Evolutionary conservation across 2,888 invertebrate species (phyloP).

Genomic region (Drosophila basisetae): DNA sequence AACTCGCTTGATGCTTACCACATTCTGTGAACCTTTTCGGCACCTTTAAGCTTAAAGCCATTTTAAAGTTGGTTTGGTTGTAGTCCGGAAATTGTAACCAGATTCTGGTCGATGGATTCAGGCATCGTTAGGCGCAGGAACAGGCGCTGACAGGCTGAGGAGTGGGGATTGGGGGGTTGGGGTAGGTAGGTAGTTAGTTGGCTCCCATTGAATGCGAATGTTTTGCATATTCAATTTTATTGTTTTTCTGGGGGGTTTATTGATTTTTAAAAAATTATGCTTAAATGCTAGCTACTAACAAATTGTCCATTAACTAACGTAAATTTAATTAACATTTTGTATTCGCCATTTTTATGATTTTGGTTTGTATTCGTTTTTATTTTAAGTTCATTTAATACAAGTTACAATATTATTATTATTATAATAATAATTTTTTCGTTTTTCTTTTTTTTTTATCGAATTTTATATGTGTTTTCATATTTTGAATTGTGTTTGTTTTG

Average conservation of each 20-base stretch:
- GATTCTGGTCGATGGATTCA: conserved; percentile 2
- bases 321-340: conserved; percentile 73
- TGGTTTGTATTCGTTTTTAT: conserved; percentile 16
- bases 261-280: conserved; percentile 79
- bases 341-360: conserved; percentile 9
- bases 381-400: conserved; percentile 62
- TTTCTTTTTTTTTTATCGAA: neutral
- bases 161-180: neutral
- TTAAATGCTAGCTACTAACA: conserved; percentile 78
- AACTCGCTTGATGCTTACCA: neutral
- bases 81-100: conserved; percentile 1
- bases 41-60: conserved; percentile 38
- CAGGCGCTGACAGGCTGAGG: neutral
- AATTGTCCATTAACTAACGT: conserved; percentile 80
- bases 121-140: conserved; percentile 38
- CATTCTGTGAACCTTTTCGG: conserved; percentile 9
- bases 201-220: neutral
- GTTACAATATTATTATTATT: conserved; percentile 64
- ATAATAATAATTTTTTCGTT: conserved; percentile 18
- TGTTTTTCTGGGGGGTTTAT: conserved; percentile 58
- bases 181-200: neutral
- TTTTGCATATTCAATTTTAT: conserved; percentile 25
- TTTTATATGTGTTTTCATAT: conserved; percentile 15
- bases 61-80: conserved; percentile 24
- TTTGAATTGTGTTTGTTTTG: conserved; percentile 33